Base-by-base conservation (phyloP, 2,797 vertebrate species). In the Vireo griseus region DNA sequence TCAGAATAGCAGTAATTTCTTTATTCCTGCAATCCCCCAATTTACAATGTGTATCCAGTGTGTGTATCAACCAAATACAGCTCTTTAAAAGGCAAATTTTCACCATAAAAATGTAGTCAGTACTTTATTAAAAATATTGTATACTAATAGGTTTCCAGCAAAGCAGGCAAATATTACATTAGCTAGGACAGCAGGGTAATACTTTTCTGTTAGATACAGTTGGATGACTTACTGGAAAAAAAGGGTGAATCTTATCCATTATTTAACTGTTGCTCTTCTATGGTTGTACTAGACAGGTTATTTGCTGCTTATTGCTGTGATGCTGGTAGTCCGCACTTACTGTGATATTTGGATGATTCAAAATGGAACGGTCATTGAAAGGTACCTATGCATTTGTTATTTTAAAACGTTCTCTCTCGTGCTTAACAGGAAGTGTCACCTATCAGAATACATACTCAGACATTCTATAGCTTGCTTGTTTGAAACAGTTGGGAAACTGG, bases 301-400 rank as follows among this genome's bases (percentile, higher is more conserved):
- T 97, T 98, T 99, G 81, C 4, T 99, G 90, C 96, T 99, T 57
- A 99, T 99, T 79, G 99, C 99, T 50, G 95, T 98, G 89, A 99
- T 99, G 99, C 97, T 99, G 95, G 98, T 99, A 79, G 95, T 98
- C 85, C 98, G 99, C 91, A 99, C 99, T 12, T 99, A 99, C 82
- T 99, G 99, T 97, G 99, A 99, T 47, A 99, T 99, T 61, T 99
- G 99, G 99, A 99, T 99, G 99, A 99, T 99, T 98, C 99, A 99
- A 89, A 99, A 99, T 67, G 99, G 99, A 79, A 99, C 99, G 75
- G 98, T 99, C 97, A 99, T 99, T 92, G 99, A 99, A 98, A 99
- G 99, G 99, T 99, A 97, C 69, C 66, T 80, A 26, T 79, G 29
- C 20, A 20, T 44, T 61, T 45, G 13, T 33, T 85, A 9, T 7